Percentiles rank a stretch among this genome's conserved stretches.
phyloP scores from a whole-genome alignment of 2,888 invertebrate species.

The Torymus tubicola region DNA sequence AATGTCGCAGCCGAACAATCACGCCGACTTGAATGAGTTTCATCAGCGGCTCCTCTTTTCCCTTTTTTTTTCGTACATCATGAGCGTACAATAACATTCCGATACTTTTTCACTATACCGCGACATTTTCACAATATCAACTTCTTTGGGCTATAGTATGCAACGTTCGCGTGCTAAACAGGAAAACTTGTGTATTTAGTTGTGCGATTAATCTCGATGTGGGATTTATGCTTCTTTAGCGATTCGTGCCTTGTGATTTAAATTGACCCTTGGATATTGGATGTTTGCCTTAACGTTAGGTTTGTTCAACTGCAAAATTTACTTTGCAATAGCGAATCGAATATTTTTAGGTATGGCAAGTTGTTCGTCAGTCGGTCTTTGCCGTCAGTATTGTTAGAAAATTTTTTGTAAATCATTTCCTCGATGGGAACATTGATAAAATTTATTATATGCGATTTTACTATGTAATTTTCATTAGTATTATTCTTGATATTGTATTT shows the following conservation, averaged over 20 bases:
- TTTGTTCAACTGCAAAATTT: no score
- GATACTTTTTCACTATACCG: not conserved
- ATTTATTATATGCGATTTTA: constrained; percentile 10
- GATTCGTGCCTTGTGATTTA: no score
- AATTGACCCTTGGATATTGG: no score
- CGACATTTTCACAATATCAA: constrained; percentile 1
- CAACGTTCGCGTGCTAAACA: no score
- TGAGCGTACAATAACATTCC: not conserved
- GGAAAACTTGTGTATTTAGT: no score
- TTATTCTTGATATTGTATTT: constrained; percentile 10
- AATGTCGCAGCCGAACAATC: constrained; percentile 28
- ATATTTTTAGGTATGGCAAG: not conserved
- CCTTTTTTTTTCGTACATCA: not conserved
- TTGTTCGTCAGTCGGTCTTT: constrained; percentile 15
- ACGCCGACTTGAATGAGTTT: constrained; percentile 29
- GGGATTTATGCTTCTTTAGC: no score
- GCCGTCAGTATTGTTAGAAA: constrained; percentile 35
- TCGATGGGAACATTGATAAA: not conserved
- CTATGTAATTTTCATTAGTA: constrained; percentile 10
- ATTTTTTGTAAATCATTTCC: not conserved
- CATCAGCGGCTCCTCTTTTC: constrained; percentile 18
- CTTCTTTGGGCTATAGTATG: no score
- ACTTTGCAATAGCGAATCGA: no score
- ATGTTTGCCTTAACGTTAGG: no score
- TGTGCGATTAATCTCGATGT: no score